A percentile compares a stretch with the other conserved stretches of the same genome.
Conservation (phyloP, 2,797 vertebrate genomes). For the Mionectes olivaceus region DNA sequence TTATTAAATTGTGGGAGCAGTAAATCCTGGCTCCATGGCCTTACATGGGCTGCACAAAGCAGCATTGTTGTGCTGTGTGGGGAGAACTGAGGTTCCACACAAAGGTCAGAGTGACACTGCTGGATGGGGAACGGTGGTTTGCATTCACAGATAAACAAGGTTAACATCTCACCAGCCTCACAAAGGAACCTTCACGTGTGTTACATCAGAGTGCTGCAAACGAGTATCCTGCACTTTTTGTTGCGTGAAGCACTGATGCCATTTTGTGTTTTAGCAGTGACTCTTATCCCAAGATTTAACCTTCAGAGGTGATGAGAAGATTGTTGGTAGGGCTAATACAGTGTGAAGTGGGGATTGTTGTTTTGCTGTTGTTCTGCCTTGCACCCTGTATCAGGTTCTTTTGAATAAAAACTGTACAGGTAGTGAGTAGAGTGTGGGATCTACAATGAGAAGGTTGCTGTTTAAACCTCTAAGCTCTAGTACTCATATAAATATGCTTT, state of each 20-base stretch:
- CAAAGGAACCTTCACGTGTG: conserved; percentile 10
- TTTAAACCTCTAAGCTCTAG: background rate
- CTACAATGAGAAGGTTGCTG: background rate
- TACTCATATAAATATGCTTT: background rate
- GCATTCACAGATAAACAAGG: conserved; percentile 55
- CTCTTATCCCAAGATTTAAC: background rate
- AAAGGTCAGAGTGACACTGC: conserved; percentile 55
- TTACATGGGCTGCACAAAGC: conserved; percentile 57
- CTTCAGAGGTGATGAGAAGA: background rate
- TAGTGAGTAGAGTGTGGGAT: background rate
- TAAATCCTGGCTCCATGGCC: conserved; percentile 64
- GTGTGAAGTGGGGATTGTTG: background rate
- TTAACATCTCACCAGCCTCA: conserved; percentile 16
- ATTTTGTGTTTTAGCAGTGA: background rate
- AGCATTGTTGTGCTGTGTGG: conserved; percentile 51
- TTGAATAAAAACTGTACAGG: background rate
- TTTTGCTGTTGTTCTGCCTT: background rate
- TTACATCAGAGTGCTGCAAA: background rate
- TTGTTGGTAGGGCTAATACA: background rate
- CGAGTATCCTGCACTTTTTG: background rate
- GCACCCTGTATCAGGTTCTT: background rate
- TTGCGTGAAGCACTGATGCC: background rate
- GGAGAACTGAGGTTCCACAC: conserved; percentile 30
- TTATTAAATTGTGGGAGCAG: conserved; percentile 56
- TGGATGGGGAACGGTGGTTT: conserved; percentile 48